Base-by-base conservation (phyloP, 2,888 invertebrate species). In the Meta bourneti region DNA sequence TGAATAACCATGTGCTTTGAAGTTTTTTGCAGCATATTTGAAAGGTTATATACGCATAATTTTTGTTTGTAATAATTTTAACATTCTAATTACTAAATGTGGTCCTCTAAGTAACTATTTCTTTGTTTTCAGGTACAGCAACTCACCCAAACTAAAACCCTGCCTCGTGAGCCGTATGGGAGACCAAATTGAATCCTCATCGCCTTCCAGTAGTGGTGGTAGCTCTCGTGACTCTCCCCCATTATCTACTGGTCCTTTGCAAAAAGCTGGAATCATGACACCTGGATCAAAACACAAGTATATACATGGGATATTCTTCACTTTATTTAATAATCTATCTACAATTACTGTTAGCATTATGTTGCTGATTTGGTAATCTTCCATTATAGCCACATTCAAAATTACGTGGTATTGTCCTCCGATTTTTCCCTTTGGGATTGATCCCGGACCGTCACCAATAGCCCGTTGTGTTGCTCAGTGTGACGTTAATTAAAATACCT, bases 141-240 rank as follows among this genome's bases (percentile, higher is more conserved):
- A 75, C 75, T 90, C 89, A n/a, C 92, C 93, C 8, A 92, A 93
- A 75, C 75, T 93, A 49, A 93, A 93, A 54, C 93, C 93, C 6
- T 93, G 93, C 80, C 84, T 93, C 52, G 93, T 93, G 51, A 93
- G 90, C 69, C 79, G 90, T 0, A 85, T 91, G 90, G 85, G 81
- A 13, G 87, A 91, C 48, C 89, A 89, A 8, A 69, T 74, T 48
- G 90, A 92, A 49, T 89, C 89, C 49, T 83, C 84, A 13, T 92
- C 91, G 11, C 51, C 91, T 13, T 52, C 93, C 20, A 71, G 78
- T 51, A 90, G 75, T 74, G 80, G 88, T 80, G 91, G 91, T 8
- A 87, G 87, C 34, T 87, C 92, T 6, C 74, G 87, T 49, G 87
- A 87, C 8, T 88, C 91, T n/a, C 88, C 88, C 6, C 88, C 88